Percentiles rank a stretch among this genome's conserved stretches.
These are phyloP conservation scores for Numenius arquata DNA, from an alignment of 2,113 vertebrate genomes.

Conservation along the genomic window DNA sequence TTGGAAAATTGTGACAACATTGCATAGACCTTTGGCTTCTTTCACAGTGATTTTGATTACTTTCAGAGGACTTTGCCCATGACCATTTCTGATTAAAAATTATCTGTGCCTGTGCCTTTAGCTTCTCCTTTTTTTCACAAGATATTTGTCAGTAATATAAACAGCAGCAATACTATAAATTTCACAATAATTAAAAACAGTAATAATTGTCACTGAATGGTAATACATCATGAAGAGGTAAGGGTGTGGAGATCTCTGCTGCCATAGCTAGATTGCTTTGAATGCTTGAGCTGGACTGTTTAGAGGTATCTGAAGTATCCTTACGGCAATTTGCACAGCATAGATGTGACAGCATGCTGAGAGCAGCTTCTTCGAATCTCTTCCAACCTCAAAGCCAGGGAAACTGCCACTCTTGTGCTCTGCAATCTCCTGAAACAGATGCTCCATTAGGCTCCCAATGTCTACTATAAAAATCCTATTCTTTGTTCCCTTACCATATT, in stretches of 20 bases:
- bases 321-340: neutral
- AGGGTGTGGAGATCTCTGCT: neutral
- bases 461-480: neutral
- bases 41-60: neutral
- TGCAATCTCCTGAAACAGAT: neutral
- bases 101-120: neutral
- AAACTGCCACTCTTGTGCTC: neutral
- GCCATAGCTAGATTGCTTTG: neutral
- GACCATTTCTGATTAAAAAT: neutral
- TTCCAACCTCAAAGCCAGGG: neutral
- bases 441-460: neutral
- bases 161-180: neutral
- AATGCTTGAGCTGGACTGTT: neutral
- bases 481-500: neutral
- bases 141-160: neutral
- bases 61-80: neutral
- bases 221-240: neutral
- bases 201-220: neutral
- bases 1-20: neutral
- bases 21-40: neutral
- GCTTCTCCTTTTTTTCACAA: neutral
- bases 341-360: neutral
- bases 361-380: neutral
- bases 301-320: neutral
- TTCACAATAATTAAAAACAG: neutral